phyloP scores from a whole-genome alignment of 1,140 invertebrate species.

The Ephestia elutella region DNA sequence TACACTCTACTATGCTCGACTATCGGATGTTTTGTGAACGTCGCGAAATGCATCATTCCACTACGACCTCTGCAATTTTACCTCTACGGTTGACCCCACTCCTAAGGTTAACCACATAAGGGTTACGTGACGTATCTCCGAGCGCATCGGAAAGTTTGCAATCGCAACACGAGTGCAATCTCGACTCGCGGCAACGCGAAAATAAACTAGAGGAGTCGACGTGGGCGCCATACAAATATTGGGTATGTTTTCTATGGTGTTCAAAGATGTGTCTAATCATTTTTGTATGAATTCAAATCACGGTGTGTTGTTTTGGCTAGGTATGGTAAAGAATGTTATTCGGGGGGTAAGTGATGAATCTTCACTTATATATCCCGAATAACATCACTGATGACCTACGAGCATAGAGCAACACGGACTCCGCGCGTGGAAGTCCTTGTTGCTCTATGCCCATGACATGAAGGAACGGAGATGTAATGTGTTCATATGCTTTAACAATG shows the following conservation, averaged over 20 bases:
- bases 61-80: background rate
- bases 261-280: conserved; percentile 2
- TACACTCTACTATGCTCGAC: conserved; percentile 48
- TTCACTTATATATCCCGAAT: too few species aligned
- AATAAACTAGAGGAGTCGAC: conserved; percentile 19
- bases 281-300: background rate
- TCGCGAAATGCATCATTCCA: conserved; percentile 40
- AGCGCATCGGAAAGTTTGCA: background rate
- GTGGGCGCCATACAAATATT: conserved; percentile 22
- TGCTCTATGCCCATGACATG: too few species aligned
- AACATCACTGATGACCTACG: too few species aligned
- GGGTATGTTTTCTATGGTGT: conserved; percentile 21
- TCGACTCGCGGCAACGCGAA: conserved; percentile 20
- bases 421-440: too few species aligned
- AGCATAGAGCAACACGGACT: too few species aligned
- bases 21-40: conserved; percentile 63
- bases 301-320: background rate
- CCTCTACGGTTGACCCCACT: background rate
- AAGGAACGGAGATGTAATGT: too few species aligned
- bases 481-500: too few species aligned
- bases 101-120: background rate
- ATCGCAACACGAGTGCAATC: conserved; percentile 27
- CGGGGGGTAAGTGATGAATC: too few species aligned
- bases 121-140: background rate
- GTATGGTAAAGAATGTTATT: too few species aligned